Evolutionary conservation across 2,113 vertebrate genomes (phyloP).

Genomic region (Tachysurus fulvidraco): DNA sequence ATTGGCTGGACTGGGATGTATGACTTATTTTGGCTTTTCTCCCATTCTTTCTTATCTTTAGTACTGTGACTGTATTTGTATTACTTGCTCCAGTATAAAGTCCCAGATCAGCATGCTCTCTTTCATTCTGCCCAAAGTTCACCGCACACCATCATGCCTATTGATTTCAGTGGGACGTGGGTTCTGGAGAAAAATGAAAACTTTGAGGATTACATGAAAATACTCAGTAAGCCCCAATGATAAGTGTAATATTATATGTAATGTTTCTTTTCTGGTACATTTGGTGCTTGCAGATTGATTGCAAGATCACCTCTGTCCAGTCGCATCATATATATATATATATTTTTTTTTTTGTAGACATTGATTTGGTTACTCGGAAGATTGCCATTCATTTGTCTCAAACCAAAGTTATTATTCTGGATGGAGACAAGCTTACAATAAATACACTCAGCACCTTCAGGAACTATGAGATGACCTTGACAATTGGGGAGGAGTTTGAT

Average conservation of each 20-base stretch:
- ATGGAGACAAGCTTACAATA: slow-evolving; percentile 81
- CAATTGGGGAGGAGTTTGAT: slow-evolving; percentile 85
- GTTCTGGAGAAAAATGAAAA: slow-evolving; percentile 84
- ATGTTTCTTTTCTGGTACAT: not conserved
- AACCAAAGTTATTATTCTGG: slow-evolving; percentile 85
- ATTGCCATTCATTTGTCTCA: slow-evolving; percentile 82
- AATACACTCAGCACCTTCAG: slow-evolving; percentile 90
- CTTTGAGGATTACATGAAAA: slow-evolving; percentile 89
- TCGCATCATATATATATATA: not conserved
- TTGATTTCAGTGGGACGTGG: slow-evolving; percentile 86
- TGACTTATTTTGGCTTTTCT: not conserved
- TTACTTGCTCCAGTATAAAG: slow-evolving; percentile 53
- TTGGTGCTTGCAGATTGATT: not conserved
- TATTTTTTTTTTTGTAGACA: slow-evolving; percentile 67
- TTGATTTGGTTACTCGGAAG: slow-evolving; percentile 91
- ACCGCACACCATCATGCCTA: slow-evolving; percentile 74
- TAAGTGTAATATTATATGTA: not conserved
- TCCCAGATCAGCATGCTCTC: slow-evolving; percentile 36
- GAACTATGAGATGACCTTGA: slow-evolving; percentile 83
- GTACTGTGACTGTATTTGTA: slow-evolving; percentile 56
- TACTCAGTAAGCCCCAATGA: slow-evolving; percentile 78
- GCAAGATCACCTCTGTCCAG: not conserved
- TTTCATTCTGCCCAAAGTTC: slow-evolving; percentile 37
- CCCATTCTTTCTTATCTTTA: slow-evolving; percentile 58
- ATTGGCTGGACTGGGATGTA: not conserved